Evolutionary conservation across 2,888 invertebrate genomes (phyloP), one percentile per base, ranked within the genome.

Genomic region (Ferrisia virgata): DNA sequence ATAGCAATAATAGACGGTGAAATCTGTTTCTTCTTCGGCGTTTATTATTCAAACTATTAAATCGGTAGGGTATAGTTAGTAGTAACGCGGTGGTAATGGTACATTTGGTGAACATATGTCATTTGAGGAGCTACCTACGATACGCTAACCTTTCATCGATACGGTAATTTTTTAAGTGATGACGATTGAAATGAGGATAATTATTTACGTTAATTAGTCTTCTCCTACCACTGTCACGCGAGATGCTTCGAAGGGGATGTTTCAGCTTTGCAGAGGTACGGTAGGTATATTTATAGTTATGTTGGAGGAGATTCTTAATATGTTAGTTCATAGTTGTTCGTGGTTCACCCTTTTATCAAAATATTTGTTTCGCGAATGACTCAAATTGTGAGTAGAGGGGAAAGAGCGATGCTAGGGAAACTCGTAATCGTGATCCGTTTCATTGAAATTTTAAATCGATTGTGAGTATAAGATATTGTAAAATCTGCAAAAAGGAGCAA

Each of bases 41-140:
- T 64, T 64, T 64, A 25, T 64, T 64, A 64, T 64, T 64, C n/a
- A 28, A 64, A 13, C 58, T 64, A 64, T 64, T 64, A 64, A 64
- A 64, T 64, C 28, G 28, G 58, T 64, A 64, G 58, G 58, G 58
- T 64, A 25, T 64, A 64, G 58, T 64, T 64, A 13, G 28, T 64
- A 64, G 58, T 64, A 25, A 13, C 9, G 28, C 58, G 58, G 25
- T 64, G 58, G 58, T 64, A 13, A 64, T 64, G 58, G 28, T 64
- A 64, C 58, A 64, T 64, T 64, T 64, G 58, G 58, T 64, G 28
- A 64, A 64, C 58, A 64, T 64, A 64, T 64, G 58, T 64, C 58
- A 64, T 64, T 28, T 11, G 28, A 28, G 28, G 28, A 64, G 58
- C 11, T 64, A 64, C 58, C 58, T 64, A 64, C 28, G 28, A 64